Conservation (phyloP, 2,797 vertebrate genomes). For the Halcyon chelicuti region DNA sequence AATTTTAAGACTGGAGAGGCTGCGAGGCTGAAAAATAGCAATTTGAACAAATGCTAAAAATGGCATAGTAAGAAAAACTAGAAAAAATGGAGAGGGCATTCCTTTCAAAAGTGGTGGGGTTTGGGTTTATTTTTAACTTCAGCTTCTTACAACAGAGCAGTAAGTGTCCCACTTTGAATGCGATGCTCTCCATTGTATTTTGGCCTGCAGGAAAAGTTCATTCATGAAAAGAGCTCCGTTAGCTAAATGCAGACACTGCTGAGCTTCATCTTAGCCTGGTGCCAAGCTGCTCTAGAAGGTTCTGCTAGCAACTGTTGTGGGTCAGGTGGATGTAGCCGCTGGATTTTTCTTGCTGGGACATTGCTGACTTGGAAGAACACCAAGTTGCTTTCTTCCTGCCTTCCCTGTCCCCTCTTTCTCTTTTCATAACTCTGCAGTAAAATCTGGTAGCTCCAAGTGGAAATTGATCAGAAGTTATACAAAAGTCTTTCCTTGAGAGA, state of each 20-base stretch:
- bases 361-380: background rate
- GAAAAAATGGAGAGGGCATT: background rate
- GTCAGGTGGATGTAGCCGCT: background rate
- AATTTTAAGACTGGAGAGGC: slow-evolving; percentile 58
- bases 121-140: background rate
- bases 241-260: background rate
- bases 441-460: background rate
- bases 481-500: background rate
- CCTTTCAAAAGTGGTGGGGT: background rate
- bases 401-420: background rate
- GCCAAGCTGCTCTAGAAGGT: background rate
- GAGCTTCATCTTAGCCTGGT: background rate
- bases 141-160: background rate
- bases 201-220: background rate
- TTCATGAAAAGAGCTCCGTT: background rate
- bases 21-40: slow-evolving; percentile 67
- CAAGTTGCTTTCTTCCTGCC: background rate
- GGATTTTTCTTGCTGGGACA: background rate
- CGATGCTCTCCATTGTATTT: background rate
- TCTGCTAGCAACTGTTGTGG: background rate
- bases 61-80: slow-evolving; percentile 5
- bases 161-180: background rate
- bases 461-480: background rate
- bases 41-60: slow-evolving; percentile 60
- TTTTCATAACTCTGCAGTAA: background rate